Evolutionary conservation across 2,113 vertebrate genomes (phyloP).

Genomic region (Martes martes): DNA sequence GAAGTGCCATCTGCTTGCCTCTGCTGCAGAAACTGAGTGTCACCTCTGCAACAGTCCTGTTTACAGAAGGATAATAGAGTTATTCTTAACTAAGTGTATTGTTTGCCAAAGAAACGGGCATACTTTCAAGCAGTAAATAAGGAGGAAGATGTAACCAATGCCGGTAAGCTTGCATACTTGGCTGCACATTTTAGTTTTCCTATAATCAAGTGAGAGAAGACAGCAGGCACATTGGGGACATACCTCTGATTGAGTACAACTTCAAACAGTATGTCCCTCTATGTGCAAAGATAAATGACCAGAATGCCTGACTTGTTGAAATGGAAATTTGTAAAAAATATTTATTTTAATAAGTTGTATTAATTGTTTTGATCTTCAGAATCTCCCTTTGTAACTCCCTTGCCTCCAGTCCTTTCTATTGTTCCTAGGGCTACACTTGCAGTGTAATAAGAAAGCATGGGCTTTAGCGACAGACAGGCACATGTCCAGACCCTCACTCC

Average conservation of each 20-base stretch:
- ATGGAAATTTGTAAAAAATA: neutral
- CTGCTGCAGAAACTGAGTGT: neutral
- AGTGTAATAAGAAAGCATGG: neutral
- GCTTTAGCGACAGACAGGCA: neutral
- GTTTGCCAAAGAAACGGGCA: constrained; percentile 35
- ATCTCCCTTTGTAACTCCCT: neutral
- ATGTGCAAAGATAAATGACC: neutral
- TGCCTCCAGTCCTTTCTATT: neutral
- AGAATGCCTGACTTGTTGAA: neutral
- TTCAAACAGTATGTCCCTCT: neutral
- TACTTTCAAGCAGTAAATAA: constrained; percentile 50
- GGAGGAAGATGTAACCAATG: constrained; percentile 33
- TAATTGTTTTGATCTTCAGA: neutral
- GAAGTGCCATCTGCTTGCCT: constrained; percentile 53
- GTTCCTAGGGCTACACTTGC: neutral
- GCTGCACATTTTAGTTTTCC: constrained; percentile 41
- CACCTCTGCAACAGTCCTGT: neutral
- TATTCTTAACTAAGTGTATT: constrained; percentile 51
- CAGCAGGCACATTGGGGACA: neutral
- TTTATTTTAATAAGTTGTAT: neutral
- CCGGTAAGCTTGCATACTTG: constrained; percentile 16
- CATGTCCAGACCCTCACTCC: neutral
- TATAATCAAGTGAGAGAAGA: constrained; percentile 8
- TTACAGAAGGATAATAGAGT: constrained; percentile 41
- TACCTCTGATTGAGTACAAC: neutral